These are phyloP conservation scores for Chaenocephalus aceratus DNA, from an alignment of 2,113 vertebrate species.

Conservation along the genomic window DNA sequence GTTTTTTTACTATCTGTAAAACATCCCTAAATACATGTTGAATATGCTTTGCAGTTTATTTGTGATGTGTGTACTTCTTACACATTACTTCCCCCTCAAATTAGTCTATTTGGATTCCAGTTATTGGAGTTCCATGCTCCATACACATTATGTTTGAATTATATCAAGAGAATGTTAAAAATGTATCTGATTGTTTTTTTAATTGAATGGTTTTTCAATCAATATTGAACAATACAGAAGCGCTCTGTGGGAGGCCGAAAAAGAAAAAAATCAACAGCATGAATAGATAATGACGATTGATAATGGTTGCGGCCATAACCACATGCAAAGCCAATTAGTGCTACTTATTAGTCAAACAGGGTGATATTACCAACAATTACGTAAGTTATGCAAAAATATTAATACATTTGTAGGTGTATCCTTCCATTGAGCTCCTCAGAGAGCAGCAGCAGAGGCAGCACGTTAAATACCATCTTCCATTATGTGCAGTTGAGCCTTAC, in stretches of 20 bases:
- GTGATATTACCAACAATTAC: neutral
- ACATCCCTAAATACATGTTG: too few species aligned
- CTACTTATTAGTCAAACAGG: neutral
- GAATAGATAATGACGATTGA: neutral
- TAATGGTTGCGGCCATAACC: neutral
- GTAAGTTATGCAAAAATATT: neutral
- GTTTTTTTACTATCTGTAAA: too few species aligned
- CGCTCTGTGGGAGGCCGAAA: neutral
- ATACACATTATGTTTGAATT: neutral
- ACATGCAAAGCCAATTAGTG: neutral
- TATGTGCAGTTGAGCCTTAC: slow-evolving; percentile 18
- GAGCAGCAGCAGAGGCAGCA: neutral
- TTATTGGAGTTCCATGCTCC: too few species aligned
- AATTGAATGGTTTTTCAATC: too few species aligned
- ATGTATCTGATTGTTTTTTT: too few species aligned
- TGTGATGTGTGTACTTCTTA: too few species aligned
- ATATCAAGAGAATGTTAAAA: neutral
- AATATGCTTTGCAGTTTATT: too few species aligned
- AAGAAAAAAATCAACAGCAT: neutral
- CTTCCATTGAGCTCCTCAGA: neutral
- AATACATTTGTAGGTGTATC: neutral
- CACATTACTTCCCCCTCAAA: too few species aligned
- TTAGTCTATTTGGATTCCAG: too few species aligned
- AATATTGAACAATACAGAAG: neutral
- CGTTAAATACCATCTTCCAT: neutral